These are phyloP conservation scores for Sapayoa aenigma DNA, from an alignment of 2,113 vertebrate species.

Conservation along the genomic window DNA sequence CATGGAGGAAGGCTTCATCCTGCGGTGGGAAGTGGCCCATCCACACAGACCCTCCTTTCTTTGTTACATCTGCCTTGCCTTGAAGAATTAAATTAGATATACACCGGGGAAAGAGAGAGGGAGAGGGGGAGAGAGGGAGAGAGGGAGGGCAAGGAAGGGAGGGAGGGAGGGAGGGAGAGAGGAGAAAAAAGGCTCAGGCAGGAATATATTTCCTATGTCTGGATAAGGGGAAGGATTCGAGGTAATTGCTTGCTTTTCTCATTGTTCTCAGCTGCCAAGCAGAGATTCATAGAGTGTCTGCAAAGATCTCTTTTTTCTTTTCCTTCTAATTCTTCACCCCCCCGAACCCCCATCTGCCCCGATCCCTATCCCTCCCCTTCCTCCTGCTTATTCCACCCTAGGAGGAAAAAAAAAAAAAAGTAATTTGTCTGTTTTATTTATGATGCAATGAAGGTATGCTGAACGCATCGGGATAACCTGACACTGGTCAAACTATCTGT, in stretches of 20 bases:
- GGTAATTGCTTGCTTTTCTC: constrained; percentile 91
- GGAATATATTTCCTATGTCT: constrained; percentile 90
- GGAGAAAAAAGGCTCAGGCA: constrained; percentile 76
- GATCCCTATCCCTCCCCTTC: constrained; percentile 64
- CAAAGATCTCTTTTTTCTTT: constrained; percentile 71
- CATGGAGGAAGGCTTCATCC: constrained; percentile 53
- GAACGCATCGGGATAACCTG: constrained; percentile 91
- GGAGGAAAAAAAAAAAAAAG: constrained; percentile 75
- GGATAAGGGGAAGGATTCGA: constrained; percentile 88
- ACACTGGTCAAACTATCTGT: constrained; percentile 94
- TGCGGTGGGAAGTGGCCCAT: constrained; percentile 78
- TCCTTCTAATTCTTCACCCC: constrained; percentile 72
- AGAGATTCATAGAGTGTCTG: constrained; percentile 81
- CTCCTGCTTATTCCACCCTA: constrained; percentile 74
- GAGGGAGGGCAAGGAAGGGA: constrained; percentile 55
- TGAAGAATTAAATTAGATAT: constrained; percentile 92
- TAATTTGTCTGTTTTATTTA: constrained; percentile 99
- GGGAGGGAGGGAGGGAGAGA: constrained; percentile 14
- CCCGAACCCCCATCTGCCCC: constrained; percentile 26
- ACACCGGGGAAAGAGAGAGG: constrained; percentile 69
- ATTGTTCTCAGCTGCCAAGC: constrained; percentile 83
- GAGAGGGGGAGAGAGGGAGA: constrained; percentile 31
- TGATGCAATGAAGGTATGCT: constrained; percentile 97
- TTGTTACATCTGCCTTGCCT: constrained; percentile 89
- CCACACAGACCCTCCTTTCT: constrained; percentile 84